Percentiles rank a stretch among this genome's conserved stretches.
These are phyloP conservation scores for Caenorhabditis becei DNA, from an alignment of 2,888 invertebrate species.

Conservation along the genomic window DNA sequence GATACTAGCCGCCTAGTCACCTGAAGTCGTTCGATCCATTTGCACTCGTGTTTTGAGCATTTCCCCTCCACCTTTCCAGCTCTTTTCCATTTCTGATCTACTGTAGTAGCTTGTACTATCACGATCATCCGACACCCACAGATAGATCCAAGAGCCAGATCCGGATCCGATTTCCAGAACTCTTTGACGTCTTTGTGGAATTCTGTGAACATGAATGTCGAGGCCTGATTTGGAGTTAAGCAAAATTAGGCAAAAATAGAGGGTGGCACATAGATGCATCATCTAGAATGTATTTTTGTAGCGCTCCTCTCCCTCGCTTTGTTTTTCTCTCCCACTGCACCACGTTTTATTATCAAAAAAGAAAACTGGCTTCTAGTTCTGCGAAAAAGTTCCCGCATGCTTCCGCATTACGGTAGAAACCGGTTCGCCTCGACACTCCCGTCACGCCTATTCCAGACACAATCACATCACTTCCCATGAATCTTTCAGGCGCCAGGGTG, in stretches of 20 bases:
- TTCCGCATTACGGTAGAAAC: neutral
- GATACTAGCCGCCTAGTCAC: slow-evolving; percentile 17
- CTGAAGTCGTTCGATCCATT: neutral
- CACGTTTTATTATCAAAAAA: slow-evolving; percentile 1
- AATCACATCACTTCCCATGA: slow-evolving; percentile 16
- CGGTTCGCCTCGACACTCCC: neutral
- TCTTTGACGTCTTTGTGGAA: neutral
- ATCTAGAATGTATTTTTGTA: neutral
- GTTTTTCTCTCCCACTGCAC: slow-evolving; percentile 3
- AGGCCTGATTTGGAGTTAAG: neutral
- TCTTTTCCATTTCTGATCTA: neutral
- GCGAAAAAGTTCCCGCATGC: neutral
- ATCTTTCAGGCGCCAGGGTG: slow-evolving; percentile 15
- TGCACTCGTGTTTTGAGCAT: neutral
- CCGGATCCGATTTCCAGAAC: no score
- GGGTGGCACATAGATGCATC: neutral
- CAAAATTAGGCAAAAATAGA: neutral
- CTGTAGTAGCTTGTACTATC: neutral
- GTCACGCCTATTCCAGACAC: neutral
- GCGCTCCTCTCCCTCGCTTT: neutral
- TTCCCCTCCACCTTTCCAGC: neutral
- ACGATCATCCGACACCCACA: slow-evolving; percentile 18
- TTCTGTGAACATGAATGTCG: slow-evolving; percentile 10
- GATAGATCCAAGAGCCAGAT: neutral
- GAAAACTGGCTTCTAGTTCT: neutral